Conservation (phyloP, 2,888 invertebrate genomes). For the Cerastis leucographa region DNA sequence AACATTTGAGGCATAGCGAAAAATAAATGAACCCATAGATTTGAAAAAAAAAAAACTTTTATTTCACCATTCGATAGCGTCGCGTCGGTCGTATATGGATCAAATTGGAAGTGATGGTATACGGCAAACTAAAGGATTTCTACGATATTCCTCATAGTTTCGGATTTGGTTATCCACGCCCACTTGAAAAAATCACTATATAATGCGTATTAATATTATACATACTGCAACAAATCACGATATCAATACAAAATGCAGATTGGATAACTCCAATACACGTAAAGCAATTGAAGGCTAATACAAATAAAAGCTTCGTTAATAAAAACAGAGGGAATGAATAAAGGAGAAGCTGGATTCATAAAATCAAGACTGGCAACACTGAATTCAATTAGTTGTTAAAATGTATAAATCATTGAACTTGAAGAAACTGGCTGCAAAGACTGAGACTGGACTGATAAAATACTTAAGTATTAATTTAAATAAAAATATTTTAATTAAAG, state of each 20-base stretch:
- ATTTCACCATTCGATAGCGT: no score
- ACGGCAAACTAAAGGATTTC: background rate
- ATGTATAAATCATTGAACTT: slow-evolving; percentile 6
- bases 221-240: background rate
- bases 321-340: slow-evolving; percentile 13
- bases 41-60: no score
- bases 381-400: slow-evolving; percentile 19
- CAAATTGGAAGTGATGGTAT: no score
- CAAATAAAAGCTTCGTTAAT: background rate
- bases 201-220: background rate
- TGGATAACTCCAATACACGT: background rate
- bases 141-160: background rate
- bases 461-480: slow-evolving; percentile 45
- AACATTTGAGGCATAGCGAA: background rate
- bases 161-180: background rate
- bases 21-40: no score
- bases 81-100: no score
- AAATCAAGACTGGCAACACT: slow-evolving; percentile 20
- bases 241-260: background rate
- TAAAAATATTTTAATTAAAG: slow-evolving; percentile 28
- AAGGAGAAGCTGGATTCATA: background rate
- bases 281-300: slow-evolving; percentile 4
- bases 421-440: slow-evolving; percentile 30
- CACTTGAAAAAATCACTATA: background rate
- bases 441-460: slow-evolving; percentile 32